Percentiles rank a stretch among this genome's conserved stretches.
Evolutionary conservation across 2,888 invertebrate genomes (phyloP).

Genomic region (Sinopyrophorus schimmeli): DNA sequence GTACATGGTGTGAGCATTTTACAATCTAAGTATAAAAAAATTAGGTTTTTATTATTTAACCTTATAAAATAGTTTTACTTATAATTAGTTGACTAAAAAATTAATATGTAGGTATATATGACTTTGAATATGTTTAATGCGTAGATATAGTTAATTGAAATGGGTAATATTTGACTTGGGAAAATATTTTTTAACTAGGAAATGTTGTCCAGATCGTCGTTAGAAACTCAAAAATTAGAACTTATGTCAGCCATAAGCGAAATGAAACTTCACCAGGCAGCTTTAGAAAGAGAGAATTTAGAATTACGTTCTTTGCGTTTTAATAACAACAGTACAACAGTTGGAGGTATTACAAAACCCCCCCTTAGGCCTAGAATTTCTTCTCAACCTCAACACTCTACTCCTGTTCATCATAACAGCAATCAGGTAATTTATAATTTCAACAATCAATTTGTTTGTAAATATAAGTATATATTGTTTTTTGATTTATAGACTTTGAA

Average conservation of each 20-base stretch:
- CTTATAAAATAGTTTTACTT: no score
- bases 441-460: no score
- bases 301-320: slow-evolving; percentile 66
- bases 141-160: no score
- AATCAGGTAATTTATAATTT: slow-evolving; percentile 50
- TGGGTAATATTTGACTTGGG: no score
- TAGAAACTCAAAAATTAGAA: slow-evolving; percentile 95
- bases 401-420: slow-evolving; percentile 51
- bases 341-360: slow-evolving; percentile 47
- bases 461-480: no score
- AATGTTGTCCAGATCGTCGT: slow-evolving; percentile 81
- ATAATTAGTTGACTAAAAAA: no score
- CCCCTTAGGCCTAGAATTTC: slow-evolving; percentile 50
- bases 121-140: no score
- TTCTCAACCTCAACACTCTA: slow-evolving; percentile 54
- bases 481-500: slow-evolving; percentile 41
- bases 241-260: slow-evolving; percentile 91
- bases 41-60: no score
- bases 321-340: slow-evolving; percentile 45
- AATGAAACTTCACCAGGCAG: slow-evolving; percentile 82
- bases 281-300: slow-evolving; percentile 84
- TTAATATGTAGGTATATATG: no score
- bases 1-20: no score
- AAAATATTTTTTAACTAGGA: slow-evolving; percentile 60
- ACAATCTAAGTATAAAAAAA: no score